Evolutionary conservation across 2,797 vertebrate genomes (phyloP).

Genomic region (Ctenopoma multispine): DNA sequence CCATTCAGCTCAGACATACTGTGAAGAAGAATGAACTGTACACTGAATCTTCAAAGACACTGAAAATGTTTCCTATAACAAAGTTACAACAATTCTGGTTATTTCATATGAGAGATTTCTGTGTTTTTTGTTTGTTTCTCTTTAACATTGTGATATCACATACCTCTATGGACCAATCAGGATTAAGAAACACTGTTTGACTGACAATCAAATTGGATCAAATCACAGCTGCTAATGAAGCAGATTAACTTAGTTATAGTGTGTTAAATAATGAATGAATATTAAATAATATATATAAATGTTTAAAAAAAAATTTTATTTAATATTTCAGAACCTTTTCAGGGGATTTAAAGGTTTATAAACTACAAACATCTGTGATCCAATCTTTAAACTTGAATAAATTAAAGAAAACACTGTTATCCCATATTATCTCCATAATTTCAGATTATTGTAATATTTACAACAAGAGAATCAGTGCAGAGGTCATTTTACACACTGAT

Average conservation of each 20-base stretch:
- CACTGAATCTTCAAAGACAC: conserved; percentile 1
- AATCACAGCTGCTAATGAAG: not conserved
- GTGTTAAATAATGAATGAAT: not conserved
- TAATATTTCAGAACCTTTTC: too few relatives aligned
- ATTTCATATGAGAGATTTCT: not conserved
- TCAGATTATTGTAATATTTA: not conserved
- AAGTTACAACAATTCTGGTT: not conserved
- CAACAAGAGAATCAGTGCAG: too few relatives aligned
- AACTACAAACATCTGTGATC: not conserved
- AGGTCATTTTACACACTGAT: too few relatives aligned
- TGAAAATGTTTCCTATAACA: not conserved
- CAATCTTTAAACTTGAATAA: not conserved
- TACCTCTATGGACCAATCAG: not conserved
- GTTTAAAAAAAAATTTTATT: not conserved
- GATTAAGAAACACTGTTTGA: not conserved
- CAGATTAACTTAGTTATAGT: not conserved
- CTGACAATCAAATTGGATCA: not conserved
- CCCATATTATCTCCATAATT: not conserved
- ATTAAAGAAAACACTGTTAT: not conserved
- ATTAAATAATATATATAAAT: not conserved
- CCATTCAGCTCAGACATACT: conserved; percentile 38
- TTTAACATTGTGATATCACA: not conserved
- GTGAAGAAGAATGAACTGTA: conserved; percentile 16
- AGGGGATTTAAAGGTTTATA: not conserved
- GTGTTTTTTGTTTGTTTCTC: not conserved